Base-by-base conservation (phyloP, 2,888 invertebrate genomes). In the Rhodophaea formosa region DNA sequence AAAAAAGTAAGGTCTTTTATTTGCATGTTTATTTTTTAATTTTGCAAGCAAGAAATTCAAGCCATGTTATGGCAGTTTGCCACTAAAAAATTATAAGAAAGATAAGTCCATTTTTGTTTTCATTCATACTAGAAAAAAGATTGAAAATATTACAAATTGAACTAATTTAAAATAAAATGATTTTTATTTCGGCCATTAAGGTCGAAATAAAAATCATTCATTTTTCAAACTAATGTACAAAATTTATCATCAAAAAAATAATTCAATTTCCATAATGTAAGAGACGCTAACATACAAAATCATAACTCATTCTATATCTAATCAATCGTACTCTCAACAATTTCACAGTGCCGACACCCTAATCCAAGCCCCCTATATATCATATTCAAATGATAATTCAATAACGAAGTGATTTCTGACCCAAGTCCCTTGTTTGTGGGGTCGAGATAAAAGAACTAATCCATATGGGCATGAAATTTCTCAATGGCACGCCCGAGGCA, bases 361-460 rank as follows among this genome's bases (percentile, higher is more conserved):
- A 75, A 79, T 74, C 68, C 74, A 74, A 80, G 75, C 77, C 74
- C 80, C 74, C 77, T 75, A 82, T 86, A 86, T 82, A 89, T 90
- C 85, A 87, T 80, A 88, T 88, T 87, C 83, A 84, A 86, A 88
- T 87, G 86, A 88, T 89, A 89, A 89, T 91, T 89, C 88, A 87
- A 90, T 89, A 87, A 82, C 76, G 70, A 72, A 72, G 77, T 84
- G 84, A 88, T 86, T 86, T 79, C 77, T 81, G 81, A 83, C 80
- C 83, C 79, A 71, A 69, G 72, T 68, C 67, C 32, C 35, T 35
- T 51, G 51, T 51, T 51, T 51, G 51, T 32, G 71, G 79, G 80
- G 78, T 66, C 71, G 72, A 74, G 85, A 88, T 89, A 88, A 84
- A 76, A 68, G 62, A 71, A 65, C 64, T 71, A 85, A 86, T 88